Evolutionary conservation across 2,797 vertebrate species (phyloP), one percentile per base, ranked within the genome.

Genomic region (Anolis apletophallus): DNA sequence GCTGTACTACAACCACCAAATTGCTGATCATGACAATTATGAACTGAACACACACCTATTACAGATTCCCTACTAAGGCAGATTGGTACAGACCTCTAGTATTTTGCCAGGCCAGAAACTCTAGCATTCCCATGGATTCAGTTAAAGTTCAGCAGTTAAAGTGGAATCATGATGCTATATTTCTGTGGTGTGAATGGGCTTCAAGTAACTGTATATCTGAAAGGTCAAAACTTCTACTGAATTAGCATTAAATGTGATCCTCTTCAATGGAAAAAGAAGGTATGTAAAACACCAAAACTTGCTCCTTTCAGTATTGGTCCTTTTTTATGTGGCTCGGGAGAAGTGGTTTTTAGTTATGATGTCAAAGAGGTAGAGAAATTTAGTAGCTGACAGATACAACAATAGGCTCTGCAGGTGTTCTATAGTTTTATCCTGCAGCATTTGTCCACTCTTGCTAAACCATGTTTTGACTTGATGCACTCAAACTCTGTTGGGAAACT

Each of bases 381-480:
- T 92, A 81, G 85, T 87, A 88, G 90, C 79, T 96, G 96, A 96
- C 94, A 94, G 89, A 59, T 87, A 82, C 93, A 92, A 96, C 95
- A 95, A 95, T 96, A 92, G 92, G 57, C 80, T 85, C 86, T 90
- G 86, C 90, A 90, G 91, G 92, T 95, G 93, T 92, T 94, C 89
- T 81, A 12, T 87, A 78, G 81, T 94, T 94, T 46, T 93, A 83
- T 94, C 95, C 95, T 88, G 90, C 76, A 93, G 95, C 95, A 85
- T 88, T 96, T 94, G 85, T 81, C 52, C 79, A 67, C 83, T 89
- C 81, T 86, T 75, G 40, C 84, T 76, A 93, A 93, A 55, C 85
- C 80, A 21, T 85, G 76, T 76, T 86, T 0, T 0, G 87, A 88
- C 88, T 88, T 89, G 64, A 85, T 36, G 68, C 29, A 68, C 85